These are phyloP conservation scores for Phthorimaea operculella DNA, from an alignment of 1,140 invertebrate genomes.

Conservation along the genomic window DNA sequence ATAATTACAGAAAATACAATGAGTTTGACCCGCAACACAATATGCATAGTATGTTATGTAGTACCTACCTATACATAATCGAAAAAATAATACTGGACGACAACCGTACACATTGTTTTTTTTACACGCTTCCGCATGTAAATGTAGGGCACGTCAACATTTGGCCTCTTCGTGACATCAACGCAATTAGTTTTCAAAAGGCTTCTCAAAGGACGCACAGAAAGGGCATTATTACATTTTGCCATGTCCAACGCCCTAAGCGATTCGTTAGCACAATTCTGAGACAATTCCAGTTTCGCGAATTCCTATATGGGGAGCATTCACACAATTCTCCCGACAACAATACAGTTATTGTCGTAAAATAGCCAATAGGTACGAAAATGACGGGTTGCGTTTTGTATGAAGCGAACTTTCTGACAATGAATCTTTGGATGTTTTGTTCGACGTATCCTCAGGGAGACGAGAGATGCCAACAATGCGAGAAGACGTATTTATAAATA, in stretches of 20 bases:
- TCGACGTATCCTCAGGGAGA: conserved; percentile 51
- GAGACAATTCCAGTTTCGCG: conserved; percentile 61
- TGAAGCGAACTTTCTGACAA: conserved; percentile 35
- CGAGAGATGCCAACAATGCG: conserved; percentile 45
- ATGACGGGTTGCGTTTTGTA: conserved; percentile 60
- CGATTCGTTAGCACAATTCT: conserved; percentile 38
- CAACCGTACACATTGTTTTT: too few relatives aligned
- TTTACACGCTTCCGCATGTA: too few relatives aligned
- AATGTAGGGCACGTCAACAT: too few relatives aligned
- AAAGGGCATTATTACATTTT: too few relatives aligned
- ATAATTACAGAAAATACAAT: too few relatives aligned
- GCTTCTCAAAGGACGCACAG: too few relatives aligned
- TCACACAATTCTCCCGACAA: conserved; percentile 37
- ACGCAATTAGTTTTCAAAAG: too few relatives aligned
- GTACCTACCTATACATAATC: too few relatives aligned
- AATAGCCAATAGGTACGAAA: conserved; percentile 64
- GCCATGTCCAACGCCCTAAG: conserved; percentile 11
- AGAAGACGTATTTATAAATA: conserved; percentile 61
- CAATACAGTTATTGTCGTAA: conserved; percentile 60
- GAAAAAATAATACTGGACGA: too few relatives aligned
- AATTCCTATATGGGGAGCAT: conserved; percentile 33
- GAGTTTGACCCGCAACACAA: too few relatives aligned
- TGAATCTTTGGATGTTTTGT: conserved; percentile 43
- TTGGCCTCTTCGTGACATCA: too few relatives aligned
- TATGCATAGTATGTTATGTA: too few relatives aligned